These are phyloP conservation scores for Eupithecia vulgata DNA, from an alignment of 2,888 invertebrate genomes.

Conservation along the genomic window DNA sequence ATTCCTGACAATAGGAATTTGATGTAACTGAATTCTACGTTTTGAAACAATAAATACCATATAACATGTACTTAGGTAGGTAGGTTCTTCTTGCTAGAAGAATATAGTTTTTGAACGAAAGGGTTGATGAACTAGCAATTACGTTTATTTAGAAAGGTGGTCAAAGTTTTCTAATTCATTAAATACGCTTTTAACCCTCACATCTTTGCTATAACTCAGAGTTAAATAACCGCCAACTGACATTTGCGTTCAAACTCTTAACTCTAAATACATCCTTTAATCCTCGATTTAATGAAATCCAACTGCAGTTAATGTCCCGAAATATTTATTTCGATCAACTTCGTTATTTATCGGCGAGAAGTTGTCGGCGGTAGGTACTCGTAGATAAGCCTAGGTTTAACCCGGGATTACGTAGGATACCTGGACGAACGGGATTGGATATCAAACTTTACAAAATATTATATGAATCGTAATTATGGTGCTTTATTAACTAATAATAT, in stretches of 20 bases:
- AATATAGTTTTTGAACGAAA: not conserved
- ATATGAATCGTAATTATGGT: not conserved
- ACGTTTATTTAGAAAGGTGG: conserved; percentile 8
- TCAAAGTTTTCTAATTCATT: not conserved
- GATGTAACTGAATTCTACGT: not conserved
- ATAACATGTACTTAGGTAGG: too few relatives aligned
- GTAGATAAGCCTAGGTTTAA: conserved; percentile 32
- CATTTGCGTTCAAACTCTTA: conserved; percentile 30
- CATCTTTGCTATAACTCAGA: conserved; percentile 8
- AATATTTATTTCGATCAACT: conserved; percentile 39
- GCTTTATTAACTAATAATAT: not conserved
- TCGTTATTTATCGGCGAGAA: conserved; percentile 35
- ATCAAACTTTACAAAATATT: not conserved
- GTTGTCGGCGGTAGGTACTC: conserved; percentile 14
- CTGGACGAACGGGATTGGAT: not conserved
- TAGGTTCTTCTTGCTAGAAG: not conserved
- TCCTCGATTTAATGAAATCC: conserved; percentile 31
- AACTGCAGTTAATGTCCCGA: conserved; percentile 30
- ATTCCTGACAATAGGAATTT: not conserved
- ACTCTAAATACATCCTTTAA: conserved; percentile 27
- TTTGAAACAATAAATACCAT: not conserved
- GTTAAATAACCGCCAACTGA: conserved; percentile 26
- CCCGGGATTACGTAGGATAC: conserved; percentile 1
- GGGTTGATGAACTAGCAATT: not conserved
- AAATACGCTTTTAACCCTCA: not conserved